Evolutionary conservation across 2,113 vertebrate genomes (phyloP).

Genomic region (Hemichromis elongatus): DNA sequence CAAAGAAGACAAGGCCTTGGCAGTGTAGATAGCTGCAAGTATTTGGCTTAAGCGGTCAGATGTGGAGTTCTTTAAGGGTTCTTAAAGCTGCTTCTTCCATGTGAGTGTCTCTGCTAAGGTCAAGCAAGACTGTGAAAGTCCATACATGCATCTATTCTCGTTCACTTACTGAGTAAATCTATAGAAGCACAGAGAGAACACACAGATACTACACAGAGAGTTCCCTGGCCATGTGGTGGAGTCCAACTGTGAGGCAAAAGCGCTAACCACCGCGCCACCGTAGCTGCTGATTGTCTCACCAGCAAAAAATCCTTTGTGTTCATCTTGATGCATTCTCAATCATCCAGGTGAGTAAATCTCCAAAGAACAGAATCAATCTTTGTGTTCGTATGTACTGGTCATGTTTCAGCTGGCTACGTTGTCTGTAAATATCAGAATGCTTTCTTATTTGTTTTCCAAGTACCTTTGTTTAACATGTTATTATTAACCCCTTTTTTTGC

Average conservation of each 20-base stretch:
- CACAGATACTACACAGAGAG: not conserved
- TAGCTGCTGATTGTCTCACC: not conserved
- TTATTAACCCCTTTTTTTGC: not conserved
- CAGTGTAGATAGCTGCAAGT: not conserved
- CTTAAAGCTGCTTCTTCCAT: not conserved
- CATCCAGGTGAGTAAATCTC: too few relatives aligned
- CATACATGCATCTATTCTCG: not conserved
- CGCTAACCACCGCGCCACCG: too few relatives aligned
- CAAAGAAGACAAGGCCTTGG: not conserved
- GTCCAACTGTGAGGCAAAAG: too few relatives aligned
- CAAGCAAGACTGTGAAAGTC: not conserved
- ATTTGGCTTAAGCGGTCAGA: not conserved
- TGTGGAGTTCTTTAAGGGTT: not conserved
- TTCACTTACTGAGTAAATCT: too few relatives aligned
- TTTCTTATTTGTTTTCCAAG: too few relatives aligned
- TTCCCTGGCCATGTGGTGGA: too few relatives aligned
- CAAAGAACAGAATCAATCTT: too few relatives aligned
- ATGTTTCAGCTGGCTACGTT: too few relatives aligned
- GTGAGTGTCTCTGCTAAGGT: not conserved
- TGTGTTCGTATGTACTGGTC: too few relatives aligned
- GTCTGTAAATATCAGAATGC: not conserved
- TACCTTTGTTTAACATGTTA: not conserved
- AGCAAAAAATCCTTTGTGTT: too few relatives aligned
- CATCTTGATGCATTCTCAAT: too few relatives aligned
- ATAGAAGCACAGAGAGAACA: not conserved